Evolutionary conservation across 2,888 invertebrate species (phyloP), one percentile per base, ranked within the genome.

Genomic region (Copidosoma aretas): DNA sequence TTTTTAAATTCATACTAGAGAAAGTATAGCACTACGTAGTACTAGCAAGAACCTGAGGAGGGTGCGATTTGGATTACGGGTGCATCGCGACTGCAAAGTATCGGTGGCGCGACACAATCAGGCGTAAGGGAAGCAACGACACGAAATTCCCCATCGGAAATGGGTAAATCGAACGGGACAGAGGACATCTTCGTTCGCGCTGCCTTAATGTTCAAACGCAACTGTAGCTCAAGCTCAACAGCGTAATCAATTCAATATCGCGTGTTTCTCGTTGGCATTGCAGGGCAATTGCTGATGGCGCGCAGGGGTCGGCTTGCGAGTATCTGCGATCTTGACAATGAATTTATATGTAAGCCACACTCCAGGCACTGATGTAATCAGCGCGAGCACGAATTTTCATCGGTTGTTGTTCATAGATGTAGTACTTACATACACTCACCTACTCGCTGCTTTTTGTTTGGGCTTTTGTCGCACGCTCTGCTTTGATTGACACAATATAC

Each of bases 241-340:
- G 17, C 43, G 43, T 46, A 46, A 15, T 8, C 32, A 5, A 2
- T 8, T 46, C 43, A 15, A 46, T 14, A 46, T 46, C 43, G 43
- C 12, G 52, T 52, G 49, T 68, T n/a, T 64, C 57, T 65, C 61
- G 73, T 77, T 77, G 76, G 78, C 72, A 75, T 84, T 82, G 66
- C 84, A 84, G 84, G 83, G 74, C 81, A 80, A 77, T 76, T 81
- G 78, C 75, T 82, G 81, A 78, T 83, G 81, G 77, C 80, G 70
- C 79, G 84, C 73, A 80, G 84, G 79, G 82, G 82, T 80, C 82
- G 84, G 68, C 81, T 84, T 71, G 80, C 82, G 77, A 91, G 90
- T 86, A 88, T 91, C 80, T 89, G 89, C 74, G 90, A 91, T 84
- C 77, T 80, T 75, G 90, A 90, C 78, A 90, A 90, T 79, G 90